Evolutionary conservation across 2,797 vertebrate genomes (phyloP), one percentile per base, ranked within the genome.

Genomic region (Enteromius viviparus): DNA sequence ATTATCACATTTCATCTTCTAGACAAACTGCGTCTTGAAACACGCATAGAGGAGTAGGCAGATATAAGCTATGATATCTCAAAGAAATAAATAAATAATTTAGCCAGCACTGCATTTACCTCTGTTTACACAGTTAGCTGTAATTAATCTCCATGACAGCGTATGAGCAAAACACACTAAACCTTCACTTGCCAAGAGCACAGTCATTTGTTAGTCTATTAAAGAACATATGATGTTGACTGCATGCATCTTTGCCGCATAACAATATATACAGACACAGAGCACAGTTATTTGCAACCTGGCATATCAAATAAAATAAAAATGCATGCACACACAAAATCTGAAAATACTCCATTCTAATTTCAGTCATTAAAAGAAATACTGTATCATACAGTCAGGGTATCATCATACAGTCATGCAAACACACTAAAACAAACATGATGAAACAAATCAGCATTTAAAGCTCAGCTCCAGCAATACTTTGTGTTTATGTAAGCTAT

Each of bases 91-190:
- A 78, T 70, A 23, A 83, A 70, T 70, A 0, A 78, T 55, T 78
- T 47, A 58, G 21, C 81, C 17, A 68, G 72, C 23, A 42, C 34
- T 82, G 23, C 49, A 82, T 82, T 82, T 66, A 53, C 60, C 15
- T 49, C 70, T 76, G 64, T 60, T 70, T 83, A 60, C 65, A 83
- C 40, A 70, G 49, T 70, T 70, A 66, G 51, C 75, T 83, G 81
- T 77, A 71, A 83, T 83, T 76, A 78, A 83, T 83, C 81, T 83
- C 65, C 53, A 62, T 71, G 81, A 77, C 75, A 77, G 65, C 5
- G 23, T n/a, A 68, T 49, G 75, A 32, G 74, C 66, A 77, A 49
- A 78, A 70, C 78, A 49, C 53, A 47, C 47, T 78, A 70, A 70
- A 83, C 64, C 14, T 70, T 76, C 81, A 62, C 51, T 83, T 77